A percentile compares a stretch with the other conserved stretches of the same genome.
phyloP scores from a whole-genome alignment of 2,797 vertebrate species.

The Bovichtus variegatus region DNA sequence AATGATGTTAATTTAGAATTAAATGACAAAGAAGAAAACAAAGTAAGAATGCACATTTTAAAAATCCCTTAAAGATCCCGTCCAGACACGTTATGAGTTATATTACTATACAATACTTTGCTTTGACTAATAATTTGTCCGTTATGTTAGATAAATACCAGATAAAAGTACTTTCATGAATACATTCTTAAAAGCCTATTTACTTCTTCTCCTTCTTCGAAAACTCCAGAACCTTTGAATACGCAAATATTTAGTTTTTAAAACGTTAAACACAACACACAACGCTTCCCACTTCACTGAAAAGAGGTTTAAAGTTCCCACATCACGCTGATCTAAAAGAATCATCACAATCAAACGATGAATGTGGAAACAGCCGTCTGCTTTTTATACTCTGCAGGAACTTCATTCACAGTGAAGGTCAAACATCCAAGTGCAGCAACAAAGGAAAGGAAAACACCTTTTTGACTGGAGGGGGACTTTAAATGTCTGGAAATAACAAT shows the following conservation, averaged over 20 bases:
- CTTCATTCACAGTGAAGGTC: neutral
- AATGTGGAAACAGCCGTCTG: neutral
- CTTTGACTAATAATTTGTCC: neutral
- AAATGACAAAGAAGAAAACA: neutral
- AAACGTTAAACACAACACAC: neutral
- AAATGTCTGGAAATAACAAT: neutral
- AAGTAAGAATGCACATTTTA: neutral
- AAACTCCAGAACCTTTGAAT: neutral
- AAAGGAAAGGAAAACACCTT: neutral
- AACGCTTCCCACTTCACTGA: neutral
- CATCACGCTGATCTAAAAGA: neutral
- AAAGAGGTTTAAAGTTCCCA: neutral
- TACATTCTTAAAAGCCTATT: neutral
- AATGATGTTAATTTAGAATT: neutral
- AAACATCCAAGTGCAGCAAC: neutral
- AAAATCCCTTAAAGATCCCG: neutral
- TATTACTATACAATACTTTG: neutral
- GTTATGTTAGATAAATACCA: neutral
- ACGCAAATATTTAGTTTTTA: neutral
- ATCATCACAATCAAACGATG: neutral
- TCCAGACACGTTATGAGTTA: neutral
- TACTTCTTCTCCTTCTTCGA: neutral
- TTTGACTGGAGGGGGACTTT: neutral
- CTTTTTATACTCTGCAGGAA: conserved; percentile 1
- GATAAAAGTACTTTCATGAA: neutral